Evolutionary conservation across 2,888 invertebrate species (phyloP), one percentile per base, ranked within the genome.

Genomic region (Ormia ochracea): DNA sequence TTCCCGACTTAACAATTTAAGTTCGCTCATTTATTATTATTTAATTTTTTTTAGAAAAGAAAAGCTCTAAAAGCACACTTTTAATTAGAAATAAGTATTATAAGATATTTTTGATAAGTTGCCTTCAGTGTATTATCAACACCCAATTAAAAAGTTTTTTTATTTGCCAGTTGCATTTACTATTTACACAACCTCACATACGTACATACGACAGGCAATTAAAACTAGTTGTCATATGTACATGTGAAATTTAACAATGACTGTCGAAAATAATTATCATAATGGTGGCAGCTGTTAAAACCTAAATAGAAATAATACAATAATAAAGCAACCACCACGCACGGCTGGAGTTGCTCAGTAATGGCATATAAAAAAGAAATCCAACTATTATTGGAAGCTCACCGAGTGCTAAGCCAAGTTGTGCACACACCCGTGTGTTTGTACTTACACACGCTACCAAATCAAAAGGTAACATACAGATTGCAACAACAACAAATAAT

Each of bases 251-350:
- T 74, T 31, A 63, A 50, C 54, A 68, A 69, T 73, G 73, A 43
- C 48, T 68, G 58, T 63, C 33, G 56, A 41, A 73, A 21, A 54
- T 50, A 50, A 43, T 63, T 56, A 63, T 69, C 54, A 58, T 48
- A 65, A 78, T 73, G 73, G 48, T 65, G 74, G 63, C 78, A 78
- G 78, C 63, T 78, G 78, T 48, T 19, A 69, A 74, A 78, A 69
- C 12, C 19, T 12, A 43, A 52, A 61, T 36, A 54, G 58, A 36
- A 65, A 19, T 33, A 63, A n/a, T 19, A 77, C 26, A 43, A 45
- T 38, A 69, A 38, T 17, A 33, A 41, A 65, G 4, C 43, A 33
- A 66, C 72, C 65, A 78, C 65, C 59, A 59, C 41, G 12, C 41
- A 48, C 17, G 45, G n/a, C n/a, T n/a, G n/a, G 45, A 10, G 36